Percentiles rank a stretch among this genome's conserved stretches.
phyloP scores from a whole-genome alignment of 2,113 vertebrate species.

The Indri indri region DNA sequence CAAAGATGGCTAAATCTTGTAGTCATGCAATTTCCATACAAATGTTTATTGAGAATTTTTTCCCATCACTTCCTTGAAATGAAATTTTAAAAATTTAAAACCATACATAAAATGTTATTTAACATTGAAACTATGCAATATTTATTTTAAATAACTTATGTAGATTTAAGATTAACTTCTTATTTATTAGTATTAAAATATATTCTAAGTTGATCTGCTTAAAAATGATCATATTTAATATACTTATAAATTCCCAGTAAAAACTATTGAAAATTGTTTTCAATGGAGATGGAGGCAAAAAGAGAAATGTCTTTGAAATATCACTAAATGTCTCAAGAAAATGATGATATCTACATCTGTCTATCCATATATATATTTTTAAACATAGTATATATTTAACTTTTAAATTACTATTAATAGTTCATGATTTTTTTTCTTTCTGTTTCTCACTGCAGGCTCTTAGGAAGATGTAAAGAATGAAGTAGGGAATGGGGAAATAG shows the following conservation, averaged over 20 bases:
- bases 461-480: neutral
- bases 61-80: neutral
- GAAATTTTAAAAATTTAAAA: neutral
- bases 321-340: slow-evolving; percentile 4
- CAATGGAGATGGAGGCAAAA: neutral
- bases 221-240: slow-evolving; percentile 36
- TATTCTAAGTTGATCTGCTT: neutral
- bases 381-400: neutral
- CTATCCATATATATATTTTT: neutral
- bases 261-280: slow-evolving; percentile 15
- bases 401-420: slow-evolving; percentile 13
- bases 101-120: neutral
- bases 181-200: slow-evolving; percentile 25
- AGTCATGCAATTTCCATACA: neutral
- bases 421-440: neutral
- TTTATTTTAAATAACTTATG: neutral
- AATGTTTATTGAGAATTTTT: neutral
- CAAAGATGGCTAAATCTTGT: neutral
- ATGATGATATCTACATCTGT: neutral
- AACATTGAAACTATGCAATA: slow-evolving; percentile 20
- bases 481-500: neutral
- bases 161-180: neutral
- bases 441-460: neutral
- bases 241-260: slow-evolving; percentile 18
- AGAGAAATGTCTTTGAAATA: slow-evolving; percentile 39